Percentiles rank a stretch among this genome's conserved stretches.
Evolutionary conservation across 2,797 vertebrate species (phyloP).

Genomic region (Thamnophis elegans): DNA sequence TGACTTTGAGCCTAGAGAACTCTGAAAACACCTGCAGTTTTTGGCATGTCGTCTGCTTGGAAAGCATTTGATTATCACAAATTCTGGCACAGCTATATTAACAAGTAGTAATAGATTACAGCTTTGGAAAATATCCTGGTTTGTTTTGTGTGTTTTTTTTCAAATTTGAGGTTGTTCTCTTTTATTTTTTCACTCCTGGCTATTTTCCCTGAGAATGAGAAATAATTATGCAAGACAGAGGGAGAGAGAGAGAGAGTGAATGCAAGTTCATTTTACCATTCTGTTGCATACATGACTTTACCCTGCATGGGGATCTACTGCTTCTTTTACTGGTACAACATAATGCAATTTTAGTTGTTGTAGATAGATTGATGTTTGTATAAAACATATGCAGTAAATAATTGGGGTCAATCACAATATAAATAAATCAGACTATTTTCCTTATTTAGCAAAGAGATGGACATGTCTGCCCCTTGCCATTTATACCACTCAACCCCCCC

Average conservation of each 20-base stretch:
- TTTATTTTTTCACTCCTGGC: neutral
- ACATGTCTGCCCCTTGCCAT: neutral
- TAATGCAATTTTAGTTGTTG: neutral
- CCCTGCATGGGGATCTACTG: slow-evolving; percentile 11
- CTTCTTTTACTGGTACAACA: slow-evolving; percentile 1
- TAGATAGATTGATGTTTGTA: neutral
- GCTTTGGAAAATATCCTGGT: neutral
- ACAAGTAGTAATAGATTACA: neutral
- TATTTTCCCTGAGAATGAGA: neutral
- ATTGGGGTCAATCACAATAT: neutral
- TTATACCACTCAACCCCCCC: neutral
- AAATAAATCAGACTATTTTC: neutral
- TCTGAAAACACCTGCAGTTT: neutral
- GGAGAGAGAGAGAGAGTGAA: neutral
- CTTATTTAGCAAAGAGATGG: neutral
- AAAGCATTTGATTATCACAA: slow-evolving; percentile 4
- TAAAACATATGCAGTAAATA: neutral
- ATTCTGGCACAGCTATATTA: neutral
- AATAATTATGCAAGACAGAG: neutral
- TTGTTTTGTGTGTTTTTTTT: slow-evolving; percentile 12
- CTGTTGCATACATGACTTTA: slow-evolving; percentile 12
- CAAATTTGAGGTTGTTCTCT: neutral
- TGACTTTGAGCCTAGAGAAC: neutral
- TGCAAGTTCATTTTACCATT: slow-evolving; percentile 36
- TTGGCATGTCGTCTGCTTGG: neutral